phyloP scores from a whole-genome alignment of 2,888 invertebrate genomes.

The Drosophila pullipes region DNA sequence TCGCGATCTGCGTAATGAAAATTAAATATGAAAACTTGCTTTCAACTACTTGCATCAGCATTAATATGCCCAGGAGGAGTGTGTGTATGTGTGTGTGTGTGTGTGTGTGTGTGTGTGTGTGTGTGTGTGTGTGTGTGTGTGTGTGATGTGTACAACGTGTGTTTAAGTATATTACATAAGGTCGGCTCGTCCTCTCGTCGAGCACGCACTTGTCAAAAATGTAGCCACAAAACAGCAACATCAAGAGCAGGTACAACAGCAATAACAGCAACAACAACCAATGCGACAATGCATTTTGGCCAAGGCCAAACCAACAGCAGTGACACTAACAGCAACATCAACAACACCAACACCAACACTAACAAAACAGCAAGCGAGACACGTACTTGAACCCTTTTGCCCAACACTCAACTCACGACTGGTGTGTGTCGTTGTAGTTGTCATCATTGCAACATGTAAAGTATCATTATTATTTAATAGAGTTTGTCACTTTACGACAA shows the following conservation, averaged over 20 bases:
- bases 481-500: constrained; percentile 5
- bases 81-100: background rate
- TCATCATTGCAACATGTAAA: constrained; percentile 19
- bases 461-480: constrained; percentile 1
- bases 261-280: constrained; percentile 26
- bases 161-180: constrained; percentile 42
- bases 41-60: constrained; percentile 30
- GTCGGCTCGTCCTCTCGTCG: constrained; percentile 26
- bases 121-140: background rate
- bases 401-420: constrained; percentile 70
- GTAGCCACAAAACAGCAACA: constrained; percentile 66
- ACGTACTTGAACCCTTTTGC: constrained; percentile 75
- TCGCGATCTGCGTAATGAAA: constrained; percentile 43
- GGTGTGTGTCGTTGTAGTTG: constrained; percentile 64
- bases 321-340: constrained; percentile 39
- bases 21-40: constrained; percentile 48
- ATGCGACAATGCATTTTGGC: constrained; percentile 57
- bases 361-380: constrained; percentile 54
- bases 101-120: background rate
- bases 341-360: constrained; percentile 21
- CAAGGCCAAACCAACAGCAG: constrained; percentile 56
- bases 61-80: background rate
- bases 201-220: constrained; percentile 73
- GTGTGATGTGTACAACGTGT: constrained; percentile 2
- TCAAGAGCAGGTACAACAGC: constrained; percentile 43